Base-by-base conservation (phyloP, 2,888 invertebrate species). In the Drosophila limbata region DNA sequence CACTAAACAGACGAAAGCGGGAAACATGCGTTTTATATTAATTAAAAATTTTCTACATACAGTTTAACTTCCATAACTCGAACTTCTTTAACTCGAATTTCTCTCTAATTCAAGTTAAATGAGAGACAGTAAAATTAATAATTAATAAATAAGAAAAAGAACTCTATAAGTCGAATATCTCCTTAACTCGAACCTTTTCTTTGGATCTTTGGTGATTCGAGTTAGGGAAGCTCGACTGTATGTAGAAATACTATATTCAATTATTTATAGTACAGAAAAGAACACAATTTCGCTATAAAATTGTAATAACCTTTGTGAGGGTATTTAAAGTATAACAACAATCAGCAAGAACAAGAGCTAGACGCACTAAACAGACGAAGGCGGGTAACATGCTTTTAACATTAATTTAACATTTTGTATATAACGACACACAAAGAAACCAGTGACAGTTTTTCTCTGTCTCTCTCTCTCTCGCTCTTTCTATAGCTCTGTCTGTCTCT, bases 41-140 rank as follows among this genome's bases (percentile, higher is more conserved):
- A 82, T 85, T 82, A 77, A 62, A 56, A 51, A 63, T 73, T 79
- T 84, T n/a, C n/a, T n/a, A n/a, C n/a, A n/a, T n/a, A n/a, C n/a
- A n/a, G n/a, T n/a, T n/a, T n/a, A n/a, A n/a, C n/a, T n/a, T n/a
- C n/a, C n/a, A n/a, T n/a, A n/a, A n/a, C n/a, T n/a, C n/a, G n/a
- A n/a, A n/a, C n/a, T n/a, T n/a, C n/a, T n/a, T n/a, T n/a, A n/a
- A n/a, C n/a, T n/a, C n/a, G n/a, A n/a, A n/a, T n/a, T n/a, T n/a
- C n/a, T n/a, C n/a, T n/a, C n/a, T n/a, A n/a, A n/a, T n/a, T n/a
- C n/a, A n/a, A n/a, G n/a, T n/a, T n/a, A n/a, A n/a, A n/a, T n/a
- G n/a, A n/a, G n/a, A n/a, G n/a, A n/a, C n/a, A n/a, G n/a, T n/a
- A n/a, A n/a, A n/a, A n/a, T n/a, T n/a, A n/a, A n/a, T n/a, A n/a